A percentile compares a stretch with the other conserved stretches of the same genome.
These are phyloP conservation scores for Batillaria attramentaria DNA, from an alignment of 1,140 invertebrate genomes.

Conservation along the genomic window DNA sequence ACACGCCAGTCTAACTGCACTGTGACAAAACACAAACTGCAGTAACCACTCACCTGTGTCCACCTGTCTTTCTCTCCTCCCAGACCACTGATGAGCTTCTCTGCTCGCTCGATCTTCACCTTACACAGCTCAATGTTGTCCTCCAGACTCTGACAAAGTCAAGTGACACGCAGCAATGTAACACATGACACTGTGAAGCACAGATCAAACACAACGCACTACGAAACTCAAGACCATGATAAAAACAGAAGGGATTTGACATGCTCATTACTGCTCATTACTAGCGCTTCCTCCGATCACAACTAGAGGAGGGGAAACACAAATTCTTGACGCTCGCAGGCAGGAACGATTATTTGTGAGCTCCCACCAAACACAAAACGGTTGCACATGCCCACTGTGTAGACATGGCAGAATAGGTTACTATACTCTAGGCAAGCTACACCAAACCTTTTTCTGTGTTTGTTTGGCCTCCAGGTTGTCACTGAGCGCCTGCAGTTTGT, in stretches of 20 bases:
- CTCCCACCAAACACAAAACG: too few species aligned
- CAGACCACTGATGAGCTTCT: slow-evolving; percentile 71
- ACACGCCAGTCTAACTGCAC: too few species aligned
- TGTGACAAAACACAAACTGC: slow-evolving; percentile 5
- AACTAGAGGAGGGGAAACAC: too few species aligned
- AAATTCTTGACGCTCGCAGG: too few species aligned
- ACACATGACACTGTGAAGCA: too few species aligned
- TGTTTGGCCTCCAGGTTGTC: slow-evolving; percentile 68
- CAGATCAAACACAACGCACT: too few species aligned
- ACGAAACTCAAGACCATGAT: too few species aligned
- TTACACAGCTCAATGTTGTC: slow-evolving; percentile 70
- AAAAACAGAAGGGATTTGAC: too few species aligned
- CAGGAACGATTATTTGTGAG: too few species aligned
- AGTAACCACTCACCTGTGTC: slow-evolving; percentile 61
- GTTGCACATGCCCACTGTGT: neutral
- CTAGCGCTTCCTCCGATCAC: too few species aligned
- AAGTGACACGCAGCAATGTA: too few species aligned
- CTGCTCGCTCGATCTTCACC: slow-evolving; percentile 70
- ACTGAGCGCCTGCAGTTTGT: slow-evolving; percentile 66
- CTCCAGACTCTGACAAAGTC: slow-evolving; percentile 64
- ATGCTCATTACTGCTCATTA: too few species aligned
- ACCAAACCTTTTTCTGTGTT: slow-evolving; percentile 64
- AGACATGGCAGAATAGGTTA: neutral
- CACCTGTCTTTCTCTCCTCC: slow-evolving; percentile 72
- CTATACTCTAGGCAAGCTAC: neutral